Evolutionary conservation across 2,888 invertebrate species (phyloP).

Genomic region (Matsumyia berberina): DNA sequence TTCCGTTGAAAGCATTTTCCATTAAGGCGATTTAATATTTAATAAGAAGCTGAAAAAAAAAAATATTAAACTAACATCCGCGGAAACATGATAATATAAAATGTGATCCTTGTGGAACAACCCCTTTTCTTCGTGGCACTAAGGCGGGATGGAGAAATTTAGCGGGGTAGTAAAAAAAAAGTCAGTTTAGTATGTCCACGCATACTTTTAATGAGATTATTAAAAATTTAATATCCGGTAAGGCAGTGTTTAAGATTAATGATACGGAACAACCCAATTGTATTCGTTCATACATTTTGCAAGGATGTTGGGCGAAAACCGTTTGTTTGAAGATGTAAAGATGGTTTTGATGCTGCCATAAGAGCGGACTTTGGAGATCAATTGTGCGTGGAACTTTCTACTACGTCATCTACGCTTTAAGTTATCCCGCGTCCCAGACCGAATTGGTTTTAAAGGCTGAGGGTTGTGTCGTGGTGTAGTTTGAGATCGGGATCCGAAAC

Average conservation of each 20-base stretch:
- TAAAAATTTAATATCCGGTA: slow-evolving; percentile 38
- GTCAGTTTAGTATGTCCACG: slow-evolving; percentile 17
- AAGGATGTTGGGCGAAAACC: too few relatives aligned
- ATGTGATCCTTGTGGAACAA: not conserved
- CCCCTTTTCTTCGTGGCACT: slow-evolving; percentile 7
- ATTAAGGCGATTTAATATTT: slow-evolving; percentile 52
- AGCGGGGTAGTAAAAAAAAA: not conserved
- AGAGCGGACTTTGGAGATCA: too few relatives aligned
- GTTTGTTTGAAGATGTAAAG: too few relatives aligned
- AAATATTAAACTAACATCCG: slow-evolving; percentile 9
- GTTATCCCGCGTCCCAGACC: too few relatives aligned
- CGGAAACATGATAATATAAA: slow-evolving; percentile 18
- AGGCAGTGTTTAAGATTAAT: slow-evolving; percentile 7
- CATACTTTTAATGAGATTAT: slow-evolving; percentile 26
- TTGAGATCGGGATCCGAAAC: too few relatives aligned
- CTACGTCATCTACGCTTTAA: too few relatives aligned
- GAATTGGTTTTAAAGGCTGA: too few relatives aligned
- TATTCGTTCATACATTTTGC: too few relatives aligned
- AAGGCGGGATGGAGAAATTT: not conserved
- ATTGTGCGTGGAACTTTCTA: too few relatives aligned
- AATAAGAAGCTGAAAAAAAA: slow-evolving; percentile 29
- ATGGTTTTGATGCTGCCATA: too few relatives aligned
- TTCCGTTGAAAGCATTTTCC: slow-evolving; percentile 35
- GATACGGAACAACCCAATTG: too few relatives aligned
- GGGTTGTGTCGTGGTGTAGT: too few relatives aligned